Percentiles rank a stretch among this genome's conserved stretches.
Evolutionary conservation across 1,140 invertebrate genomes (phyloP).

Genomic region (Lanistes nyassanus): DNA sequence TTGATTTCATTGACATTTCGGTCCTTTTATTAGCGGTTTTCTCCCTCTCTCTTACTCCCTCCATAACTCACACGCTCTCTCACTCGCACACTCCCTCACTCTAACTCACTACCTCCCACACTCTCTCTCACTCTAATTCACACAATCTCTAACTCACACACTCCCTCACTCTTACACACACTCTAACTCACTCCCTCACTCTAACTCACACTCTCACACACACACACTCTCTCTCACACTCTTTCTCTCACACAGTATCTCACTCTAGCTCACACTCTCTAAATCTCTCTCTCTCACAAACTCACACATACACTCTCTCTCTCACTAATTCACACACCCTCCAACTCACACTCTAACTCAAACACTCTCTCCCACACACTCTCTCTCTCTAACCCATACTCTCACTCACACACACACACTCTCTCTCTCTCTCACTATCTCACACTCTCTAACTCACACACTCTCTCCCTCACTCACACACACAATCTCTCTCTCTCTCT

Average conservation of each 20-base stretch:
- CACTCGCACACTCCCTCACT: too few relatives aligned
- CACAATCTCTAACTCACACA: too few relatives aligned
- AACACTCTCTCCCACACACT: too few relatives aligned
- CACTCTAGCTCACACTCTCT: slow-evolving; percentile 3
- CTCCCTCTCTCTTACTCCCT: too few relatives aligned
- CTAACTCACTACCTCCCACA: too few relatives aligned
- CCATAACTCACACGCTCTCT: too few relatives aligned
- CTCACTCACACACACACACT: not conserved
- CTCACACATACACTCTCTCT: not conserved
- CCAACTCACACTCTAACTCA: not conserved
- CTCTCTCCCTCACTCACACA: too few relatives aligned
- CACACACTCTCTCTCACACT: not conserved
- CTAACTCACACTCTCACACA: slow-evolving; percentile 4
- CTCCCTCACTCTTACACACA: too few relatives aligned
- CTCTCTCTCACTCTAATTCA: too few relatives aligned
- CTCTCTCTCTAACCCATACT: not conserved
- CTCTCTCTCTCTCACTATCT: slow-evolving; percentile 11
- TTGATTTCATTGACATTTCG: too few relatives aligned
- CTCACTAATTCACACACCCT: not conserved
- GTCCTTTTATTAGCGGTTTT: too few relatives aligned
- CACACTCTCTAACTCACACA: not conserved
- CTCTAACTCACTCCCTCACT: not conserved
- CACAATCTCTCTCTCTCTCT: not conserved
- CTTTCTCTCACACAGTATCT: not conserved
- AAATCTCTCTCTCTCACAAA: not conserved